Evolutionary conservation across 2,797 vertebrate genomes (phyloP), one percentile per base, ranked within the genome.

Genomic region (Lagodon rhomboides): DNA sequence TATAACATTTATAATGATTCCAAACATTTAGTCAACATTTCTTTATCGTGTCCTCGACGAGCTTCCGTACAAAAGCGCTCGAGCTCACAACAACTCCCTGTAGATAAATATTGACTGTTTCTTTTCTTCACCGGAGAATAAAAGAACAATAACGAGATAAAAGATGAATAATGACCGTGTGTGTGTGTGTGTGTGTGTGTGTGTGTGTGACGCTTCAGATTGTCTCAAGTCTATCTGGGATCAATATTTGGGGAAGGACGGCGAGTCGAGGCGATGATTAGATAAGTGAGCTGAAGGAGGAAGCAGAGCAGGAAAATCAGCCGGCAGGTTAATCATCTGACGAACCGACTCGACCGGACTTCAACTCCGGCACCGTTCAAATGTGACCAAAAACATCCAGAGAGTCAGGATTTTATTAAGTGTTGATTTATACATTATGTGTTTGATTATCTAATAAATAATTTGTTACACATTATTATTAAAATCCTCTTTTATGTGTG

Each of bases 221-320:
- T 4, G 70, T 80, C 80, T 91, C 56, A 79, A 83, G 81, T 82
- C 76, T 87, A 85, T 91, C 84, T 78, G 82, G 75, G 76, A 79
- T 80, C 87, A 91, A 94, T 92, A 92, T 93, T 91, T 92, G 89
- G 88, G 79, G 72, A 87, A 76, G 87, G 89, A 16, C 77, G 67
- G 77, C 73, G 54, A 83, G 84, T 84, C 79, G 61, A 90, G 87
- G 86, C 82, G 85, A 78, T 58, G 91, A 92, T 92, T 85, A 93
- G 89, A 90, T 87, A 87, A 85, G 86, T 76, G 60, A 80, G 73
- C 80, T 79, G 79, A 50, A 86, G 84, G 89, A 84, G 84, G 83
- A 84, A 85, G 80, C 53, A 27, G 71, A 81, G 82, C 63, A 49
- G 73, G 79, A 81, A 82, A 83, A 69, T 25, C 62, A 80, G 82